Evolutionary conservation across 2,113 vertebrate species (phyloP), one percentile per base, ranked within the genome.

Genomic region (Sprattus sprattus): DNA sequence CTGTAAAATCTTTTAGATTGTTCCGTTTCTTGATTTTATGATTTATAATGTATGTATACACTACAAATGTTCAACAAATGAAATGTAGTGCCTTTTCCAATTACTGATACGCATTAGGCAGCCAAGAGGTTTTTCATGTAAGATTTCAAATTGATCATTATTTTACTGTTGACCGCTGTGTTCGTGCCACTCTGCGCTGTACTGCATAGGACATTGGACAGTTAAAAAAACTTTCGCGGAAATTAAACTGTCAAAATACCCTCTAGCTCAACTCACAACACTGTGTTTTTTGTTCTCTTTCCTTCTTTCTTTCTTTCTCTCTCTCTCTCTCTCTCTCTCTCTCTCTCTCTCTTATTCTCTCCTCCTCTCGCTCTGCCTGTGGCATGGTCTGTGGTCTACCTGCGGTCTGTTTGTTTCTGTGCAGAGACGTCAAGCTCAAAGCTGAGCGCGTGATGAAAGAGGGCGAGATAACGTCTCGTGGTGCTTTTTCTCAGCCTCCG

Each of bases 401-500:
- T 94, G 95, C 75, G 95, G 95, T 95, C 88, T 78, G 90, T 95
- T 95, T 95, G 94, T 94, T 93, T 93, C 89, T 92, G 91, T 85
- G 89, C 89, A 83, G 46, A 89, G 88, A 89, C 87, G 90, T 91
- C 84, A 89, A 90, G 89, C 92, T 95, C 92, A 93, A 92, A 92
- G 94, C 78, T 89, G 71, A 88, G 83, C 60, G 85, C 92, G 91
- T 11, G 87, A 82, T 75, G 85, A 84, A 46, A 81, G 49, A 84
- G 67, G 81, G 11, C 28, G 87, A 54, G 93, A 94, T 92, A 92
- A 83, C 86, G 91, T 89, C 91, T 89, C 82, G 82, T 67, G 87
- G 16, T 49, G 82, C 47, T 45, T 50, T 84, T 47, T 32, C 81
- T 25, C 3, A 18, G 20, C 82, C 44, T 57, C 71, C 64, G 20